Base-by-base conservation (phyloP, 53 echinoderm and acorn worm genomes). In the Holothuria scabra region DNA sequence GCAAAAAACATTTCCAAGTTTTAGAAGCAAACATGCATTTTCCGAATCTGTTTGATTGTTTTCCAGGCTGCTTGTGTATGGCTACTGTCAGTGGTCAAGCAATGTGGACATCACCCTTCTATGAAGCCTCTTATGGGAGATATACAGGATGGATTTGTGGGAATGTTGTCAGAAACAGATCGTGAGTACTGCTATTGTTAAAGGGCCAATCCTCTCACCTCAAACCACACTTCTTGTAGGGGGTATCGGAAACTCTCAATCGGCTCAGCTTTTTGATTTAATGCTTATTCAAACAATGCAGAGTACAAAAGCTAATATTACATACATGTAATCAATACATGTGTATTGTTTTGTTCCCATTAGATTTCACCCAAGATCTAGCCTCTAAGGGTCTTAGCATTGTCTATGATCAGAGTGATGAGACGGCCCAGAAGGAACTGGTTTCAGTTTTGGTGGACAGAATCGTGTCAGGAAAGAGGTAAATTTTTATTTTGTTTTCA, bases 351-450 rank as follows among this genome's bases (percentile, higher is more conserved):
- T 52, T 18, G 16, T 52, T 52, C 18, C 52, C 24, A 83, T 9
- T 58, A 94, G 97, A 92, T 57, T 90, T 97, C 9, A 94, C 97
- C 13, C 97, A 94, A 61, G 97, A 97, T 67, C 86, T 92, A 0
- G 97, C 97, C 2, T 97, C 97, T 23, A 97, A 97, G 48, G 94
- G 94, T 10, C 83, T 97, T 60, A 92, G 94, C 70, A 72, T 97
- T 0, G 94, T 94, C 12, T 94, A 94, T 79, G 97, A 97, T 33
- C 89, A 89, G 86, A 93, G 97, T 84, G 90, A 85, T 22, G 92
- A 85, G 37, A 94, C 90, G 24, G 83, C 85, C 59, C 67, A 84
- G 64, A 90, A 90, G 22, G 90, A 84, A 21, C 59, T 97, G 21
- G 97, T 97, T 4, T 87, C 92, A 3, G 85, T 86, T 20, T 69